Conservation (phyloP, 1,140 invertebrate species). For the Atta cephalotes region DNA sequence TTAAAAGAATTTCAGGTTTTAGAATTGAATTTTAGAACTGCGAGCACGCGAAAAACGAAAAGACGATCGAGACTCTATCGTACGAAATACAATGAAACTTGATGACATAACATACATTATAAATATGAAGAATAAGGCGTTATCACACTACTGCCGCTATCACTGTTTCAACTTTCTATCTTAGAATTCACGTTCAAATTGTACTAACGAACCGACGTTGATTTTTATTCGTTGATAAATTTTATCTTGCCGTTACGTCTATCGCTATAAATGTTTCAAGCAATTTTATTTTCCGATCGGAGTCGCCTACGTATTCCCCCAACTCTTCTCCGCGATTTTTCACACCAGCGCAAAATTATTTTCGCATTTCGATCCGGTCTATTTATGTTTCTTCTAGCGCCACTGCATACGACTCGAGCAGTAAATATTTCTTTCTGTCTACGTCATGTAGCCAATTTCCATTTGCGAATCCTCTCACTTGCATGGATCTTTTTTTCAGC, state of each 20-base stretch:
- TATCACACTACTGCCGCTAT: not conserved
- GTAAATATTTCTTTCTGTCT: slow-evolving; percentile 68
- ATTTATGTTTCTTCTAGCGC: slow-evolving; percentile 66
- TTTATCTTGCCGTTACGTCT: slow-evolving; percentile 28
- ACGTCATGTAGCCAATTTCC: slow-evolving; percentile 67
- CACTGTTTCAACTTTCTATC: not conserved
- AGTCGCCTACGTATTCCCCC: not conserved
- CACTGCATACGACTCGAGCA: slow-evolving; percentile 51
- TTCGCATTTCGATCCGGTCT: slow-evolving; percentile 68
- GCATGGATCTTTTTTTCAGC: slow-evolving; percentile 23
- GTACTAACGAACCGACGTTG: not conserved
- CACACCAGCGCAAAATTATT: slow-evolving; percentile 59
- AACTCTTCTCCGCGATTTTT: slow-evolving; percentile 52
- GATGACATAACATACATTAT: not conserved
- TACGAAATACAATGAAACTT: not conserved
- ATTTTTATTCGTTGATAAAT: slow-evolving; percentile 54
- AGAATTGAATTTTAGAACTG: not conserved
- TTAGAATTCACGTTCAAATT: not conserved
- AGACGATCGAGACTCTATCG: not conserved
- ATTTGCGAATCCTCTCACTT: slow-evolving; percentile 44
- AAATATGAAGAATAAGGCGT: not conserved
- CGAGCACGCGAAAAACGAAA: not conserved
- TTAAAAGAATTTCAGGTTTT: slow-evolving; percentile 60
- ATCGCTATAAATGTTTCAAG: slow-evolving; percentile 49
- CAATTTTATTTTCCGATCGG: slow-evolving; percentile 33